Base-by-base conservation (phyloP, 2,888 invertebrate species). In the Deilephila elpenor region DNA sequence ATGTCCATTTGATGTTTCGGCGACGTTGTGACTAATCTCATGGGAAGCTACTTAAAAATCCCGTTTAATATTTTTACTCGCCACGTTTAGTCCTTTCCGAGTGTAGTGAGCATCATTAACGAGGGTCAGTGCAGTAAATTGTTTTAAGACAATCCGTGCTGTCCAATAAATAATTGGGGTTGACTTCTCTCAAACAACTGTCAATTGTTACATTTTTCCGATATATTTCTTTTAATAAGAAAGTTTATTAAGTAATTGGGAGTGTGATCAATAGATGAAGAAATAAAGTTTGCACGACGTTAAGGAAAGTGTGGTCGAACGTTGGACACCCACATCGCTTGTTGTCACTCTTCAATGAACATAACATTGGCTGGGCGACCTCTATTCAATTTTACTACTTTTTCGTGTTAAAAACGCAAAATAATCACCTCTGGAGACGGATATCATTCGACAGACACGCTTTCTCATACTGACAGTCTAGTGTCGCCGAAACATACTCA, bases 1-100 rank as follows among this genome's bases (percentile, higher is more conserved):
- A 93, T 93, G 93, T 94, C 94, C 92, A 93, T 91, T 93, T 93
- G 94, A 94, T 94, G 94, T 94, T 94, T 94, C 93, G 94, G 94
- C 94, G 94, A 94, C 93, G 93, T 93, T 93, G 93, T 93, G 93
- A 92, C 93, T 93, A 92, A 93, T 94, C 88, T 84, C 88, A 84
- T 81, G 81, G 81, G 87, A 89, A 89, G 83, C 83, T 86, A 85
- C 85, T 86, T 86, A 81, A 87, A 90, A 90, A 89, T 90, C 84
- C 83, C 83, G 80, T 89, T 85, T 87, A 83, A 83, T 84, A 77
- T 77, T 78, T 82, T 71, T 74, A 76, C 25, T 53, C 34, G 78
- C 73, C 75, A 76, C 79, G 76, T 80, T 88, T 85, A 84, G 80
- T 82, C 84, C 87, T 84, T 82, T 78, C 77, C 80, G 80, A 83